phyloP scores from a whole-genome alignment of 37 sponge, comb jelly and placozoan genomes.

The Eunapius fragilis region DNA sequence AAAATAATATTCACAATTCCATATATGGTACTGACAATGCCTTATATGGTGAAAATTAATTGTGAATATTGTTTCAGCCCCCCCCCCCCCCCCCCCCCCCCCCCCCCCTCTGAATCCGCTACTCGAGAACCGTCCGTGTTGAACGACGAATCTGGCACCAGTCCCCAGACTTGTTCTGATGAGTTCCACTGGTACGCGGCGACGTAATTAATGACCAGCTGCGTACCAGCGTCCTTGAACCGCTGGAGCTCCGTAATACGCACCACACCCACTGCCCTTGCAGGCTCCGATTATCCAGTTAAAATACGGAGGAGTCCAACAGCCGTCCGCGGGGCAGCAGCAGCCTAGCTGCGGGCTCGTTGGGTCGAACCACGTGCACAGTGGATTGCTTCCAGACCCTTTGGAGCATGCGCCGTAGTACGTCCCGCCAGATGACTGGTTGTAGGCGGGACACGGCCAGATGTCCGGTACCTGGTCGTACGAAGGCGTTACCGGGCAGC shows the following conservation, averaged over 20 bases:
- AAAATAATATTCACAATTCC: too few species aligned
- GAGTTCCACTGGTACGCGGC: constrained; percentile 46
- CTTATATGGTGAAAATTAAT: too few species aligned
- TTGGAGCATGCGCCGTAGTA: constrained; percentile 29
- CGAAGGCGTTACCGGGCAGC: constrained; percentile 32
- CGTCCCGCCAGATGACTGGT: constrained; percentile 9
- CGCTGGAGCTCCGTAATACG: not conserved
- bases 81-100: too few species aligned
- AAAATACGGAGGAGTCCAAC: constrained; percentile 54
- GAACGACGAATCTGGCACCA: constrained; percentile 45
- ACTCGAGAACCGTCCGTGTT: constrained; percentile 51
- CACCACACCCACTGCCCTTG: constrained; percentile 10
- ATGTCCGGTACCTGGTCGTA: constrained; percentile 20
- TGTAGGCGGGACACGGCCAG: constrained; percentile 42
- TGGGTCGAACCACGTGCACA: constrained; percentile 17
- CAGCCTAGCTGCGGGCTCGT: too few species aligned
- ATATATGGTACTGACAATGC: too few species aligned
- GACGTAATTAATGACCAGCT: constrained; percentile 40
- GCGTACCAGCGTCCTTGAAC: constrained; percentile 31
- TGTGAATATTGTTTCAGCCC: too few species aligned
- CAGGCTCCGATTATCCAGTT: constrained; percentile 61
- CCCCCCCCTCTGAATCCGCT: too few species aligned
- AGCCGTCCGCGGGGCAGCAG: constrained; percentile 50
- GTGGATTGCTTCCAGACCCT: constrained; percentile 24
- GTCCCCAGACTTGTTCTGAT: not conserved